Base-by-base conservation (phyloP, 2,888 invertebrate genomes). In the Psylliodes chrysocephalus region DNA sequence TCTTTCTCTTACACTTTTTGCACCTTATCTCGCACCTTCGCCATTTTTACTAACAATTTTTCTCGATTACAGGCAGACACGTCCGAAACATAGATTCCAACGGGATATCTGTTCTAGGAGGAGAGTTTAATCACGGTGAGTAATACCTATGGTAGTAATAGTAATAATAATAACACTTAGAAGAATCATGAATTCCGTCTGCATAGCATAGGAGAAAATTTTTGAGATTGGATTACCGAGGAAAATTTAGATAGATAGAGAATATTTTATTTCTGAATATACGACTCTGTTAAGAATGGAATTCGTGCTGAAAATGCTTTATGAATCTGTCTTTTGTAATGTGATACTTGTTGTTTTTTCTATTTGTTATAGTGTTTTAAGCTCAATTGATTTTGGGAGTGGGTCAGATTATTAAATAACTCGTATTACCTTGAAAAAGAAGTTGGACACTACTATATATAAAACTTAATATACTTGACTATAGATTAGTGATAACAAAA, bases 61-160 rank as follows among this genome's bases (percentile, higher is more conserved):
- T 60, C 52, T 53, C n/a, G 44, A 56, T 81, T 82, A 17, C 80
- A 83, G 83, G 81, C 47, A 77, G 82, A 67, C 79, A 81, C 73
- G 78, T 77, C 55, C 77, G 82, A 65, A 82, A 82, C 74, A 77
- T 79, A 64, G 83, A 82, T 70, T 77, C 82, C 61, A 82, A 82
- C 74, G 81, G 82, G 65, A 81, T 83, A 75, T 79, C 82, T 68
- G 78, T 80, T 62, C 74, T 81, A 60, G 74, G 75, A 54, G 82
- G 79, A 69, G 82, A 82, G 76, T 82, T 82, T 80, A 83, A 81
- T 81, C 82, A 81, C 73, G 82, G 83, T 83, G 77, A 79, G 82
- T 78, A 73, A 72, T 78, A 75, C 75, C 51, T 55, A 61, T 64
- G 66, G 33, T 63, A 56, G 55, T 63, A 64, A 64, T 63, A 56